These are phyloP conservation scores for Zaprionus ornatus DNA, from an alignment of 1,140 invertebrate genomes.

Conservation along the genomic window DNA sequence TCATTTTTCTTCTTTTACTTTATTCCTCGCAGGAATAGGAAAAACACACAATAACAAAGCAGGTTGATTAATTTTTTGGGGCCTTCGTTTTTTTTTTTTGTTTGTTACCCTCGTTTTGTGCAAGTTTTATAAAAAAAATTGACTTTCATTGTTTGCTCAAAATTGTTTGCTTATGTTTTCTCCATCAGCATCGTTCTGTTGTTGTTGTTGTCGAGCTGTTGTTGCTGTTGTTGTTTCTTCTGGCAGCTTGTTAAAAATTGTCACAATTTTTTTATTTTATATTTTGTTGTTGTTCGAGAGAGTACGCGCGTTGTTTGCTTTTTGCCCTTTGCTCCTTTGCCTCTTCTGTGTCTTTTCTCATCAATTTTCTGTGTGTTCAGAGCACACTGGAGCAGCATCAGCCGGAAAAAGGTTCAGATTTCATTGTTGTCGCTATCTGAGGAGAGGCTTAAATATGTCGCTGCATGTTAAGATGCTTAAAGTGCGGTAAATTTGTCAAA, in stretches of 20 bases:
- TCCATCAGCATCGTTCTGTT: not conserved
- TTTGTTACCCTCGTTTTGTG: not conserved
- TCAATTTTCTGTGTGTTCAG: constrained; percentile 27
- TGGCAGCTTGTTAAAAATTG: constrained; percentile 33
- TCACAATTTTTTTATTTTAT: constrained; percentile 29
- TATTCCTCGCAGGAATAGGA: constrained; percentile 4
- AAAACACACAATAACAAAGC: not conserved
- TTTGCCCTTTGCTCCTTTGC: constrained; percentile 8
- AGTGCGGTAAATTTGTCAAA: constrained; percentile 48
- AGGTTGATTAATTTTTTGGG: constrained; percentile 34
- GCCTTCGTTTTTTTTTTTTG: not conserved
- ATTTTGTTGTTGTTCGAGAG: constrained; percentile 8
- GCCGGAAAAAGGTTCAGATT: constrained; percentile 41
- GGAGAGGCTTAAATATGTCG: constrained; percentile 45
- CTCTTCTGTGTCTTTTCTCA: constrained; percentile 13
- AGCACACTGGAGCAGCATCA: no score
- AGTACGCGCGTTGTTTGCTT: constrained; percentile 36
- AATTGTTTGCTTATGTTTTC: constrained; percentile 44
- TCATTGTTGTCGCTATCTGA: constrained; percentile 41
- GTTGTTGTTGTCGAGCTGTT: not conserved
- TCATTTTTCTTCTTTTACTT: not conserved
- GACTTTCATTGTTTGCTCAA: constrained; percentile 49
- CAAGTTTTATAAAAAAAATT: constrained; percentile 36
- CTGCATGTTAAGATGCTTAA: constrained; percentile 46
- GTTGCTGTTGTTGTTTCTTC: not conserved